Evolutionary conservation across 2,888 invertebrate genomes (phyloP).

Genomic region (Parnassius smintheus): DNA sequence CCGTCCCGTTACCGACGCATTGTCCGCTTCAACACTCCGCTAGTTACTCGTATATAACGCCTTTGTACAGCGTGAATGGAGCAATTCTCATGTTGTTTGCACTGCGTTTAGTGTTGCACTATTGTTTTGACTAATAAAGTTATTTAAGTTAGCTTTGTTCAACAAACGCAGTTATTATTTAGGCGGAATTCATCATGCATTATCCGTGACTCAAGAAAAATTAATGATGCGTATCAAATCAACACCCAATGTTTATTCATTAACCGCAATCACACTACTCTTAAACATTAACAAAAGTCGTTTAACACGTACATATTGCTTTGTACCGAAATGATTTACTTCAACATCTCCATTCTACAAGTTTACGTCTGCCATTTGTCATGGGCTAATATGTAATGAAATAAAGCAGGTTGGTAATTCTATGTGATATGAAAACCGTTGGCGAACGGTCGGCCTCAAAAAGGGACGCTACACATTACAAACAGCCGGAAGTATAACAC

Average conservation of each 20-base stretch:
- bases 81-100: slow-evolving; percentile 63
- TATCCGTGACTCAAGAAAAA: neutral
- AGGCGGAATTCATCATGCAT: slow-evolving; percentile 23
- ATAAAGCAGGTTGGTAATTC: slow-evolving; percentile 41
- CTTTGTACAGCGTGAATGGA: slow-evolving; percentile 68
- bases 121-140: slow-evolving; percentile 48
- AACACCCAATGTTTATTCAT: neutral
- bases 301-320: neutral
- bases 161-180: slow-evolving; percentile 24
- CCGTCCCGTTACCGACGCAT: slow-evolving; percentile 72
- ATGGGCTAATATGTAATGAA: slow-evolving; percentile 33
- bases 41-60: slow-evolving; percentile 49
- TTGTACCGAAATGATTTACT: too few species aligned
- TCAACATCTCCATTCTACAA: neutral
- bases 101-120: slow-evolving; percentile 52
- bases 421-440: slow-evolving; percentile 52
- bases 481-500: slow-evolving; percentile 56
- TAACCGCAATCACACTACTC: neutral
- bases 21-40: slow-evolving; percentile 67
- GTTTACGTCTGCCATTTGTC: slow-evolving; percentile 36
- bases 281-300: neutral
- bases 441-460: slow-evolving; percentile 57
- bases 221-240: neutral
- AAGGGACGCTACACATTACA: slow-evolving; percentile 46
- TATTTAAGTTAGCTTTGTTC: slow-evolving; percentile 31